Evolutionary conservation across 2,797 vertebrate species (phyloP).

Genomic region (Rallus crepitans): DNA sequence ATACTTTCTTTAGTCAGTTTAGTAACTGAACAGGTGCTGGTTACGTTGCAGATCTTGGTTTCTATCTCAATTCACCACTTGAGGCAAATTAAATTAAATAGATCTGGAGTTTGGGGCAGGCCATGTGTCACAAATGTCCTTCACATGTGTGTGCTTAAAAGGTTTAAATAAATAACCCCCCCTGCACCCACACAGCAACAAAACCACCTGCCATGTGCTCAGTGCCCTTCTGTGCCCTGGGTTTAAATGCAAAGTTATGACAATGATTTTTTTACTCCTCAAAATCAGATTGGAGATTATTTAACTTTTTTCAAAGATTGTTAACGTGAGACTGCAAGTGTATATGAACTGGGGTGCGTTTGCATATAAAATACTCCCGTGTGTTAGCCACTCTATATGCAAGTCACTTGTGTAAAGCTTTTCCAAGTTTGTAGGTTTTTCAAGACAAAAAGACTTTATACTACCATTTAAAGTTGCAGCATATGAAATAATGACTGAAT

Average conservation of each 20-base stretch:
- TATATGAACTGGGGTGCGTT: accelerated
- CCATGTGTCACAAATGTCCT: neutral
- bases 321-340: neutral
- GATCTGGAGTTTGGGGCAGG: neutral
- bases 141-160: neutral
- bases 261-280: neutral
- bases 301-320: neutral
- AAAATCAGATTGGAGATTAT: neutral
- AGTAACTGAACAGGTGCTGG: neutral
- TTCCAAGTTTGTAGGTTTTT: neutral
- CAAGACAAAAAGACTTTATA: neutral
- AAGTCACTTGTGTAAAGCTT: neutral
- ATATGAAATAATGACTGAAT: neutral
- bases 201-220: neutral
- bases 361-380: accelerated
- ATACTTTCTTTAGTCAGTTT: neutral
- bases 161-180: neutral
- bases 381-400: neutral
- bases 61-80: neutral
- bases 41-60: neutral
- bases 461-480: neutral
- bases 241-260: neutral
- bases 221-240: accelerated
- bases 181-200: neutral
- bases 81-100: neutral